A percentile compares a stretch with the other conserved stretches of the same genome.
Conservation (phyloP, 2,113 vertebrate genomes). For the Pelobates fuscus region DNA sequence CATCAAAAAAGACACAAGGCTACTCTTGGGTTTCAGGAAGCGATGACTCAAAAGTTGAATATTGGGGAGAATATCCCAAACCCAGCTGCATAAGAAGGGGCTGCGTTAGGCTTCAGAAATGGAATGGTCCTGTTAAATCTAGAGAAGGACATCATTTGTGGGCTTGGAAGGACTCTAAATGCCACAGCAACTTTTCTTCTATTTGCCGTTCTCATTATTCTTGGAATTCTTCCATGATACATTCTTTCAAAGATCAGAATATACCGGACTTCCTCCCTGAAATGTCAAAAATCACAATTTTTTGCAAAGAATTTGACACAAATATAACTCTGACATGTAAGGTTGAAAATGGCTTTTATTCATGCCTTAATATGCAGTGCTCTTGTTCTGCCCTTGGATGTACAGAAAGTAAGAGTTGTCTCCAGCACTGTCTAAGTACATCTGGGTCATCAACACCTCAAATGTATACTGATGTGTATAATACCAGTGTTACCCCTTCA, state of each 20-base stretch:
- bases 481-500: neutral
- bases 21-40: constrained; percentile 64
- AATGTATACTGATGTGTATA: neutral
- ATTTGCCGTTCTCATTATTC: constrained; percentile 49
- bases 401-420: constrained; percentile 1
- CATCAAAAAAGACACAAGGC: constrained; percentile 55
- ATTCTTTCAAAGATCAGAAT: neutral
- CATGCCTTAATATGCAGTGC: constrained; percentile 12
- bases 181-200: constrained; percentile 42
- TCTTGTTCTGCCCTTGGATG: neutral
- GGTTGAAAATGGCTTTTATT: neutral
- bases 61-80: constrained; percentile 58
- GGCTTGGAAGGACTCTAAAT: constrained; percentile 41
- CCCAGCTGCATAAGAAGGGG: constrained; percentile 49
- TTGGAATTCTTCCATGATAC: neutral
- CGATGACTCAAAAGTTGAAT: constrained; percentile 12
- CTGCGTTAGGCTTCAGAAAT: constrained; percentile 57
- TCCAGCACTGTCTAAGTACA: constrained; percentile 6
- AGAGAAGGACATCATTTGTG: constrained; percentile 13
- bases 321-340: constrained; percentile 6
- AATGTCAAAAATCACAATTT: constrained; percentile 6
- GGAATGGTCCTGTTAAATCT: neutral
- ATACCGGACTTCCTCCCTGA: neutral
- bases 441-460: neutral
- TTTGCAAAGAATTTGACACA: neutral